Evolutionary conservation across 2,888 invertebrate species (phyloP).

Genomic region (Camponotus fellah): DNA sequence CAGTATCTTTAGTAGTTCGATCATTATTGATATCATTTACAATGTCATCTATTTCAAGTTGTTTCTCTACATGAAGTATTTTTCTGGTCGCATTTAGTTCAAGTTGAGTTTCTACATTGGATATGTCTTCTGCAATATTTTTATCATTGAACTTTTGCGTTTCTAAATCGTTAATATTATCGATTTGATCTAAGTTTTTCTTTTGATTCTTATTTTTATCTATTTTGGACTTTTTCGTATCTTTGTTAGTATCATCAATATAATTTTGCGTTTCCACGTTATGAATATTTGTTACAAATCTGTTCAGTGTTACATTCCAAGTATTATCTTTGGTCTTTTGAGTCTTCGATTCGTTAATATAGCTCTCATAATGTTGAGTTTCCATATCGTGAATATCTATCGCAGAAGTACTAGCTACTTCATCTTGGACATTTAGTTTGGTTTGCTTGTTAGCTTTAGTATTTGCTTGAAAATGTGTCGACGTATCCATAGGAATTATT

Average conservation of each 20-base stretch:
- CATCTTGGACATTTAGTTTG: neutral
- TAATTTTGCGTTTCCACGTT: slow-evolving; percentile 26
- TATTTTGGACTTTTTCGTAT: neutral
- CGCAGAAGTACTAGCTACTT: neutral
- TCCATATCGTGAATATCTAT: slow-evolving; percentile 62
- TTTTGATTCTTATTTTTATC: neutral
- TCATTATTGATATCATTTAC: neutral
- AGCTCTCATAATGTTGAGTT: slow-evolving; percentile 53
- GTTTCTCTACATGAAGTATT: slow-evolving; percentile 24
- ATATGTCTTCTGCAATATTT: slow-evolving; percentile 7
- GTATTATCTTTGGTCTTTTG: neutral
- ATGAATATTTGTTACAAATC: neutral
- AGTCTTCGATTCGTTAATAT: slow-evolving; percentile 46
- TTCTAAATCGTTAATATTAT: slow-evolving; percentile 6
- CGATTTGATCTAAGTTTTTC: neutral
- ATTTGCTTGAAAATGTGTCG: neutral
- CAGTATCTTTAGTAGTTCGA: neutral
- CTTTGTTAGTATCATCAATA: neutral
- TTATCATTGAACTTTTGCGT: slow-evolving; percentile 8
- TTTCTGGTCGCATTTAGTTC: neutral
- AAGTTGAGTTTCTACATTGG: slow-evolving; percentile 18
- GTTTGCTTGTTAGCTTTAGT: neutral
- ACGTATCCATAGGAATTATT: slow-evolving; percentile 8
- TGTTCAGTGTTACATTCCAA: slow-evolving; percentile 19
- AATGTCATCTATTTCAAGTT: neutral